Evolutionary conservation across 2,888 invertebrate genomes (phyloP), one percentile per base, ranked within the genome.

Genomic region (Megastigmus dorsalis): DNA sequence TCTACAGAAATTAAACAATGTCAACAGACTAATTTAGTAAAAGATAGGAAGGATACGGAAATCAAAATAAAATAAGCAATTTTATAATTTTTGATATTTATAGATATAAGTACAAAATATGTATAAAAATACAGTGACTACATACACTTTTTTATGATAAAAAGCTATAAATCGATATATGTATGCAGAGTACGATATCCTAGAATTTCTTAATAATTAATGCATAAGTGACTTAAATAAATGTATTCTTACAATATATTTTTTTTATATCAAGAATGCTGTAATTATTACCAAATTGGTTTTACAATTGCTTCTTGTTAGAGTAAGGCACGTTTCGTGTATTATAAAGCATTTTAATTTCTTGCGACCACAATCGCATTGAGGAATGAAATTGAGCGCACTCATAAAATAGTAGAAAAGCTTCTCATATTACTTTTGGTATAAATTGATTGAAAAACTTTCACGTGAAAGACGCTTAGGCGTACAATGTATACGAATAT

Each of bases 1-100:
- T 92, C 91, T 9, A 88, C 88, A 20, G 89, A 91, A 82, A 79
- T 90, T 6, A 89, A 88, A 79, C 80, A 82, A 73, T 82, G 82
- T 78, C 87, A 89, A 81, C 65, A 71, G 20, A 33, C 9, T 18
- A 60, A 55, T 7, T 36, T 26, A 3, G 20, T 55, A n/a, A 57
- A 75, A 73, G 30, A 30, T 1, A 54, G 41, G 50, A 59, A 65
- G 57, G 69, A 36, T 43, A 2, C 52, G 10, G 9, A 65, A n/a
- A 55, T 66, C 2, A 69, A 69, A 72, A 62, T 69, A 67, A 57
- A 66, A 41, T 62, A 66, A 76, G 7, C 57, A 62, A 69, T 76
- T 67, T 77, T 79, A 20, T 68, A 36, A 72, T 74, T 81, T 81
- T 79, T 74, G 75, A 81, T 75, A 78, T 84, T 83, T 84, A 84